Evolutionary conservation across 30 jellyfish, hydroid and myxozoan genomes (phyloP).

Genomic region (Turritopsis rubra): DNA sequence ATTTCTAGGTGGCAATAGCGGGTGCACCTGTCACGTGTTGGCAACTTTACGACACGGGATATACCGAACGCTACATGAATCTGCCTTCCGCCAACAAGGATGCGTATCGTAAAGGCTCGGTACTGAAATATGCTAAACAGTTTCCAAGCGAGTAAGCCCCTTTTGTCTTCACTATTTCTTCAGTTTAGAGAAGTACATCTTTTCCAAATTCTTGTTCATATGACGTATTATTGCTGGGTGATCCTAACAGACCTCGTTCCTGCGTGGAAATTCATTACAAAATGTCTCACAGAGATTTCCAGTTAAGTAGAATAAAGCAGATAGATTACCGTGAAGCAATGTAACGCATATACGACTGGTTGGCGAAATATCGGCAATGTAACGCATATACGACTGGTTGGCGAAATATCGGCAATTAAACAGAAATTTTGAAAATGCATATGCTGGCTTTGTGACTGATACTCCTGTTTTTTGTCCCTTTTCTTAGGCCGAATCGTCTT

Average conservation of each 20-base stretch:
- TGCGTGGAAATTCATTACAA: too few relatives aligned
- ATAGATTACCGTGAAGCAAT: too few relatives aligned
- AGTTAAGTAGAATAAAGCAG: too few relatives aligned
- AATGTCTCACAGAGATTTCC: too few relatives aligned
- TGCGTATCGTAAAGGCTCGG: slow-evolving; percentile 76
- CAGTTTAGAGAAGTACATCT: not conserved
- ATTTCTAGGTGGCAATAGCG: slow-evolving; percentile 74
- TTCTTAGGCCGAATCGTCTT: slow-evolving; percentile 75
- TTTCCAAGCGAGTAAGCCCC: slow-evolving; percentile 68
- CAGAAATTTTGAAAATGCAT: not conserved
- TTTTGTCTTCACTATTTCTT: not conserved
- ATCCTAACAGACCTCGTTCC: too few relatives aligned
- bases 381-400: too few relatives aligned
- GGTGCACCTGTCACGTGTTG: slow-evolving; percentile 96
- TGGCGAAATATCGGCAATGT: not conserved
- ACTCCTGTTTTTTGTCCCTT: too few relatives aligned
- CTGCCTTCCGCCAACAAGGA: slow-evolving; percentile 53
- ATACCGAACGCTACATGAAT: slow-evolving; percentile 85
- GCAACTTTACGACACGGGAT: slow-evolving; percentile 93
- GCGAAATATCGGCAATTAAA: not conserved
- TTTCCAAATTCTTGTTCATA: not conserved
- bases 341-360: too few relatives aligned
- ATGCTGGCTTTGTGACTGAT: not conserved
- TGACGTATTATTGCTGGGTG: too few relatives aligned
- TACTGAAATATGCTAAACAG: slow-evolving; percentile 40